A percentile compares a stretch with the other conserved stretches of the same genome.
phyloP scores from a whole-genome alignment of 2,113 vertebrate species.

The Colius striatus region DNA sequence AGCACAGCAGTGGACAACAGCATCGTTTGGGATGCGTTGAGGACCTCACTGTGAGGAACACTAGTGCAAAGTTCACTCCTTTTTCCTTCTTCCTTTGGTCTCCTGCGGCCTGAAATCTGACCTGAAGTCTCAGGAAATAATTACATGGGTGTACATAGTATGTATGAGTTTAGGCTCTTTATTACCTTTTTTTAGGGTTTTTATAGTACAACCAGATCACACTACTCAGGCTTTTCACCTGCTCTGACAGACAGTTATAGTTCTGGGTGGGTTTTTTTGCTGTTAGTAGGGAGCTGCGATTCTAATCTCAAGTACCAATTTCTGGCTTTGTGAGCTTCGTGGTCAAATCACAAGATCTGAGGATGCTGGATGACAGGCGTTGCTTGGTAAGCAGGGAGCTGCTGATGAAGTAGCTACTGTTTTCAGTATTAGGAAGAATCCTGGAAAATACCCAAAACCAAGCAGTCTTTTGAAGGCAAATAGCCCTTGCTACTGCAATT shows the following conservation, averaged over 20 bases:
- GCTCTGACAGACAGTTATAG: accelerated
- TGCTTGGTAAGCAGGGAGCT: not conserved
- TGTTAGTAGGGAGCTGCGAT: not conserved
- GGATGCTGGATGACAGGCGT: not conserved
- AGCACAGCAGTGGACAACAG: accelerated
- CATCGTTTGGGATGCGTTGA: accelerated
- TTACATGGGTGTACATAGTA: accelerated
- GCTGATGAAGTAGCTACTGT: not conserved
- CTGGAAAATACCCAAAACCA: not conserved
- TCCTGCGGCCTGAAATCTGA: not conserved
- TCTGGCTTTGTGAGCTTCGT: not conserved
- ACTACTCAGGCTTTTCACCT: not conserved
- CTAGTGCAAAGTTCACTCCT: not conserved
- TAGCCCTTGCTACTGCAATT: not conserved
- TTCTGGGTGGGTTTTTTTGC: not conserved
- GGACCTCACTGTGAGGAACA: accelerated
- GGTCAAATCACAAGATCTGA: not conserved
- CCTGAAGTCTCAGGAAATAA: not conserved
- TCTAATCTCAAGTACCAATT: not conserved
- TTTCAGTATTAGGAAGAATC: not conserved
- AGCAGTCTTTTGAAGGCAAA: not conserved
- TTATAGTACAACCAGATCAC: not conserved
- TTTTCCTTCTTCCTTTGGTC: not conserved
- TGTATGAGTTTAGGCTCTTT: not conserved
- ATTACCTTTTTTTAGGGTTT: not conserved